Percentiles rank a stretch among this genome's conserved stretches.
Conservation (phyloP, 35 echinoderm and acorn worm species). For the Lytechinus pictus region DNA sequence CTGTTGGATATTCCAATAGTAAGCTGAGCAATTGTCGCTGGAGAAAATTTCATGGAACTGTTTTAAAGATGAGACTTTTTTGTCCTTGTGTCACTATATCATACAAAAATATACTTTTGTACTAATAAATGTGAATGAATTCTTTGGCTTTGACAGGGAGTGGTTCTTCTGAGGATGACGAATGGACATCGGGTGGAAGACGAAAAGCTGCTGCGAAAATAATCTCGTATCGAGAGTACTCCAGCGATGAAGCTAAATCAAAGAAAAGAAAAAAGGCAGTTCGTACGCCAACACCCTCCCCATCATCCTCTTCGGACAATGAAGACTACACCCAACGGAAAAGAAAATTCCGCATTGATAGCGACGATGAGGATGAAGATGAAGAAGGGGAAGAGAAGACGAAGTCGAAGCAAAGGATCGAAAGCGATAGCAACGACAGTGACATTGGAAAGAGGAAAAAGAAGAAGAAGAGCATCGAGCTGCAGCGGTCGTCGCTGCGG, state of each 20-base stretch:
- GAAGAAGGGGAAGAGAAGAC: background rate
- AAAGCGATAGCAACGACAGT: background rate
- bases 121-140: too few species aligned
- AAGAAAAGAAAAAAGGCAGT: constrained; percentile 38
- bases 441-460: background rate
- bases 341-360: constrained; percentile 80
- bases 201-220: background rate
- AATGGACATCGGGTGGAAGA: background rate
- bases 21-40: too few species aligned
- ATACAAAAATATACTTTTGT: too few species aligned
- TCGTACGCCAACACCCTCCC: background rate
- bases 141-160: constrained; percentile 46
- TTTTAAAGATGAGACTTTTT: too few species aligned
- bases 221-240: constrained; percentile 61
- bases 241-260: constrained; percentile 25
- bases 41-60: too few species aligned
- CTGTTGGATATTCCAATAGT: too few species aligned
- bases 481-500: constrained; percentile 3
- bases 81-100: too few species aligned
- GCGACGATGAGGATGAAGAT: constrained; percentile 63
- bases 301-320: constrained; percentile 48
- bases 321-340: constrained; percentile 64
- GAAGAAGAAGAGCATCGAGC: constrained; percentile 35
- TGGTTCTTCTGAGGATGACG: constrained; percentile 66
- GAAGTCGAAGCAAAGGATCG: constrained; percentile 23